Evolutionary conservation across 2,113 vertebrate genomes (phyloP).

Genomic region (Pitta sordida): DNA sequence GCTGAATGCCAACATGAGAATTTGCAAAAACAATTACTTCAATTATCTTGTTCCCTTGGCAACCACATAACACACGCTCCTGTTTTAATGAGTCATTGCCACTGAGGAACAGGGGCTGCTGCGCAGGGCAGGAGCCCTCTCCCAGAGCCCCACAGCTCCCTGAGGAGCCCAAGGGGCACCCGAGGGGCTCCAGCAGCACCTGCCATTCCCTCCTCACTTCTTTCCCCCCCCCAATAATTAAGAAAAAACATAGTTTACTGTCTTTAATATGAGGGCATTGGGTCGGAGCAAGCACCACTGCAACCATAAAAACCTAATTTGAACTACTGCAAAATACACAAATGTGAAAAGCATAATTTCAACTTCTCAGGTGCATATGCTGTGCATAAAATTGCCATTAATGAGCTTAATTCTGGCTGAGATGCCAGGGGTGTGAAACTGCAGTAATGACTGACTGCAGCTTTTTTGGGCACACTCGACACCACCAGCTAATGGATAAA

Average conservation of each 20-base stretch:
- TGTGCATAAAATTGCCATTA: not conserved
- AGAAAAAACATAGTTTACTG: rapidly evolving
- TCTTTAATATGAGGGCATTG: not conserved
- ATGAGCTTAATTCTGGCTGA: not conserved
- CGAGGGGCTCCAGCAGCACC: rapidly evolving
- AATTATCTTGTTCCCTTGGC: not conserved
- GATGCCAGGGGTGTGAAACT: not conserved
- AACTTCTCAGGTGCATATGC: not conserved
- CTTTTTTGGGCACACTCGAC: not conserved
- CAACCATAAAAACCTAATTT: rapidly evolving
- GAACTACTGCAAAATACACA: not conserved
- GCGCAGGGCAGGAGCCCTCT: not conserved
- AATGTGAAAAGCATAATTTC: not conserved
- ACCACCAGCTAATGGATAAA: not conserved
- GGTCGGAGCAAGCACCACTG: not conserved
- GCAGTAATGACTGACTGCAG: not conserved
- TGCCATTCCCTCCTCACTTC: not conserved
- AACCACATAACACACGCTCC: not conserved
- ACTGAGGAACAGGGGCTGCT: rapidly evolving
- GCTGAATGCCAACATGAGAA: not conserved
- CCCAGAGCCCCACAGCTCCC: not conserved
- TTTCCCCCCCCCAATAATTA: rapidly evolving
- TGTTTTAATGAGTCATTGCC: not conserved
- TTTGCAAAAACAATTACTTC: slow-evolving; percentile 9
- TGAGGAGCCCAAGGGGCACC: not conserved